Base-by-base conservation (phyloP, 2,888 invertebrate genomes). In the Andrena bicolor region DNA sequence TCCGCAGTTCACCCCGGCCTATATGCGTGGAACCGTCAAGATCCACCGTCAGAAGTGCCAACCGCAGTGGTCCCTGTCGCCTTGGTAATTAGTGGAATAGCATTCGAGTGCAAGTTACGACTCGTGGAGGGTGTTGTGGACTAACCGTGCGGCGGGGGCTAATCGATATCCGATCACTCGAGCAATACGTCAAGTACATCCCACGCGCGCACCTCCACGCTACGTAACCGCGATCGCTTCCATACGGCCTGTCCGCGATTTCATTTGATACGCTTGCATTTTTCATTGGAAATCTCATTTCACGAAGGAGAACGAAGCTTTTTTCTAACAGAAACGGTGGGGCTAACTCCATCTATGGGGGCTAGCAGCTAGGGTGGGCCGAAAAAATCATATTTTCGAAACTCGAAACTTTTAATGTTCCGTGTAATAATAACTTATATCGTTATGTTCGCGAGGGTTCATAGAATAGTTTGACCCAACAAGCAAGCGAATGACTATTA, bases 121-220 rank as follows among this genome's bases (percentile, higher is more conserved):
- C 86, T 89, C 84, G 88, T 86, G 89, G 87, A 88, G 87, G 86
- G 88, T 86, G 89, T 86, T 86, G 84, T 86, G 86, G 83, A 84
- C 86, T 84, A 82, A 79, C 84, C 80, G 87, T 83, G 83, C 75
- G 85, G 86, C 86, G 83, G 23, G 41, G 87, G 86, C 90, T 92
- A 92, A 92, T 92, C 92, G 92, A 92, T 92, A 92, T 92, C 89
- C 92, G 92, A 92, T 92, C 91, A 90, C 90, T 92, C 90, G 90
- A 89, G 90, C 91, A 90, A 92, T 92, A 92, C 92, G 92, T 92
- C 92, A 92, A 92, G 90, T 92, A 91, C 92, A 92, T 91, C 92
- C 92, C 89, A 79, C 88, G 90, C 90, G 78, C 83, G 85, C 81
- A 86, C 85, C 86, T 86, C 84, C 70, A 16, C 49, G 35, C 49